Evolutionary conservation across 1,140 invertebrate species (phyloP).

Genomic region (Hypothenemus hampei): DNA sequence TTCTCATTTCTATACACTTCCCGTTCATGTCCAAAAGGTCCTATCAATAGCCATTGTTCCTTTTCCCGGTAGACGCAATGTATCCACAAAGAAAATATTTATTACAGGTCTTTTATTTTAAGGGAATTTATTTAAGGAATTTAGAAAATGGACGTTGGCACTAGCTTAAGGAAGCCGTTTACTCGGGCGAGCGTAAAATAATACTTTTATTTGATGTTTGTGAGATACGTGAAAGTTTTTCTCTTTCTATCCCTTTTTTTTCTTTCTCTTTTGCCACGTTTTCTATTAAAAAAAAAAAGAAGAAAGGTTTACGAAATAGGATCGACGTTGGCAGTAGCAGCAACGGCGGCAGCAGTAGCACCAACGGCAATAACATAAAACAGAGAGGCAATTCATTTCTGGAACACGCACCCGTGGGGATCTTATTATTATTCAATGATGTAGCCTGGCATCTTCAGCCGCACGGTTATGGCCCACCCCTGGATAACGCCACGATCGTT

Average conservation of each 20-base stretch:
- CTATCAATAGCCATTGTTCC: conserved; percentile 26
- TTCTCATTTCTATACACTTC: conserved; percentile 26
- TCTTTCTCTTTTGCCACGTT: too few species aligned
- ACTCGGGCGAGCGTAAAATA: conserved; percentile 8
- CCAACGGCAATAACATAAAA: conserved; percentile 39
- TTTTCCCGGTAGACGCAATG: conserved; percentile 21
- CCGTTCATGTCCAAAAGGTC: conserved; percentile 14
- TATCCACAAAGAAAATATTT: conserved; percentile 28
- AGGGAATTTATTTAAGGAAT: conserved; percentile 27
- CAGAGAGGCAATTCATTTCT: conserved; percentile 43
- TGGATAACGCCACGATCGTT: conserved; percentile 27
- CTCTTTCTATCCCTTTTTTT: background rate
- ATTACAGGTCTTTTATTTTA: conserved; percentile 27
- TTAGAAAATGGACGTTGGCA: conserved; percentile 22
- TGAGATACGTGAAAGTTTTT: background rate
- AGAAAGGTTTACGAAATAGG: conserved; percentile 9
- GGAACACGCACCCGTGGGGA: conserved; percentile 39
- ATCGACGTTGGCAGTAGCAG: conserved; percentile 1
- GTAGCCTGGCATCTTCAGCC: conserved; percentile 34
- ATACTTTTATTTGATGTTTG: too few species aligned
- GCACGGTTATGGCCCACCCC: conserved; percentile 36
- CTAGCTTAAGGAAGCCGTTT: conserved; percentile 12
- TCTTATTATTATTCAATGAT: conserved; percentile 44
- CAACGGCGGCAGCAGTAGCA: background rate
- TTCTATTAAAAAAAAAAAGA: conserved; percentile 19